Evolutionary conservation across 2,113 vertebrate species (phyloP), one percentile per base, ranked within the genome.

Genomic region (Scomber colias): DNA sequence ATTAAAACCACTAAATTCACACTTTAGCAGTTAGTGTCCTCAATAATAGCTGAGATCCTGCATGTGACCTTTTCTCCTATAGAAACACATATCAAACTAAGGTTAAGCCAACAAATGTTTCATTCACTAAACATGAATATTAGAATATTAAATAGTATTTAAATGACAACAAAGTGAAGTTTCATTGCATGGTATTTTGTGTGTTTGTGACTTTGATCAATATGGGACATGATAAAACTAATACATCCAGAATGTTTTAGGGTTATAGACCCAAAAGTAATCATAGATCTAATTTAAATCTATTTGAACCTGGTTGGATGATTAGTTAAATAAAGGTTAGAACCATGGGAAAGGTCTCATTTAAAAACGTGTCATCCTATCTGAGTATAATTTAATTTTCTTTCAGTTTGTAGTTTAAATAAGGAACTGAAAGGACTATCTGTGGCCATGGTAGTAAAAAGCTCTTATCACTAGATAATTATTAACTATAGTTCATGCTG

Each of bases 401-500:
- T 24, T 10, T 57, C 11, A 19, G 21, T 59, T 40, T 64, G 31
- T 12, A 0, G 55, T 75, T 73, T 69, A 31, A 80, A 79, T 63
- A 62, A 2, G 1, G 57, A 81, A 86, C 19, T 40, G 2, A 60
- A 56, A 27, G 17, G 6, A 44, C 19, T 54, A 30, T 8, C 30
- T 68, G 70, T 16, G 53, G 17, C 35, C 11, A 3, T n/a, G 7
- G 65, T 65, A 61, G 66, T 77, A 30, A 62, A 69, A 4, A 4
- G 3, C 12, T 70, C 49, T 81, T 87, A 87, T 89, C 87, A 27
- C 2, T 51, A 31, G 45, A 17, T 71, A n/a, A 88, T 86, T 40
- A 90, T 90, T 92, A 84, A 89, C 90, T 11, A 40, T 21, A 44
- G 50, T 5, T 60, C 40, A 9, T 45, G 35, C 35, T 24, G 27